Evolutionary conservation across 2,888 invertebrate genomes (phyloP), one percentile per base, ranked within the genome.

Genomic region (Acanthopleura granulata): DNA sequence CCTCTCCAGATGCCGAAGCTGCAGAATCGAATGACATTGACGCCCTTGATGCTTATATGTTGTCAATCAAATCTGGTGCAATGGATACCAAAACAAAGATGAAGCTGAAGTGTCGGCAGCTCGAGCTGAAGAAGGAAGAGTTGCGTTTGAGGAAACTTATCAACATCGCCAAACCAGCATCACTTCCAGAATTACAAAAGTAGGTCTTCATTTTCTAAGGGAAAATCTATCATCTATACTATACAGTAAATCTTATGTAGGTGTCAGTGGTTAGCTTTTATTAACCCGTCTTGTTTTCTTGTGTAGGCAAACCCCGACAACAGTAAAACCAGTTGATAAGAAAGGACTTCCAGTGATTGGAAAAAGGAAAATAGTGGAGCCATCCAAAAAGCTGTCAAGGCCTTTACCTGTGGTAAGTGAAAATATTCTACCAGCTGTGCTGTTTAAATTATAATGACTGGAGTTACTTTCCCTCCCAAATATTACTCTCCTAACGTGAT

Each of bases 31-130:
- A 91, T 14, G 93, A 93, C 12, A 92, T 92, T 62, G 97, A 97
- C 88, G 94, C 94, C 0, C 90, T 98, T 71, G 98, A 98, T 87
- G 93, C 93, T 9, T 98, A 93, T 90, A 97, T 98, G 96, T 82
- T 82, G 11, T 86, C 89, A 27, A 89, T 92, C 51, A 91, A 91
- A 77, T 84, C 88, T 14, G 91, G 91, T 4, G 87, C 83, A 62
- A 86, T 90, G 84, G 91, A 91, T 82, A 90, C 91, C 51, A 89
- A 89, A 76, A 91, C 90, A n/a, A 86, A 88, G 72, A 88, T 90
- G 79, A 83, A 87, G 49, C 80, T 90, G 62, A 91, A 91, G 78
- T 82, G 89, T 49, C 93, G 93, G 76, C 92, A 97, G 49, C 92
- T 93, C 61, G 93, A 93, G 77, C 88, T 97, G 9, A 94, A 93